Evolutionary conservation across 2,113 vertebrate genomes (phyloP).

Genomic region (Meriones unguiculatus): DNA sequence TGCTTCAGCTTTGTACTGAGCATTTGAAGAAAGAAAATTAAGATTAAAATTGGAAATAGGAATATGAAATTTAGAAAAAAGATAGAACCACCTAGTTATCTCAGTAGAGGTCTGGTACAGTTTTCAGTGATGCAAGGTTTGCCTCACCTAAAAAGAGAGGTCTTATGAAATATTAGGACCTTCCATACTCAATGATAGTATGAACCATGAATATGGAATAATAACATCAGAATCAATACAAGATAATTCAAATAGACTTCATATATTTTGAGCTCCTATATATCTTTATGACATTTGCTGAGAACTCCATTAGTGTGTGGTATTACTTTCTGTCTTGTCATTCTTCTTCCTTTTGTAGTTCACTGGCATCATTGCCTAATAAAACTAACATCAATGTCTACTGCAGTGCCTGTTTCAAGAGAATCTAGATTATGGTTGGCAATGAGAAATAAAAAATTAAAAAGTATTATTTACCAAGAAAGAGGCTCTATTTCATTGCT

Average conservation of each 20-base stretch:
- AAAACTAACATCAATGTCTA: background rate
- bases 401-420: background rate
- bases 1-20: background rate
- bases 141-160: background rate
- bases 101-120: no score
- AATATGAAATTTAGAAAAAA: background rate
- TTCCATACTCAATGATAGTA: background rate
- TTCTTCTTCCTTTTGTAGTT: background rate
- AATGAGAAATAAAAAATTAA: background rate
- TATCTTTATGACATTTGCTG: fast-evolving
- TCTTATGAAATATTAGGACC: background rate
- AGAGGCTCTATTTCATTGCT: background rate
- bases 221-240: background rate
- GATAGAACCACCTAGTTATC: background rate
- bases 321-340: background rate
- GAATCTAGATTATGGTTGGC: background rate
- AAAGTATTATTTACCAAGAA: background rate
- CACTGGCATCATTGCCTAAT: background rate
- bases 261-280: background rate
- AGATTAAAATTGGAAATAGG: background rate
- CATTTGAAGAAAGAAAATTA: background rate
- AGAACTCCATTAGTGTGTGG: background rate
- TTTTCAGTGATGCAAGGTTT: background rate
- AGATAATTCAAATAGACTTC: background rate
- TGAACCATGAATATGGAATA: background rate